Conservation (phyloP, 2,113 vertebrate species). For the Myiozetetes cayanensis region DNA sequence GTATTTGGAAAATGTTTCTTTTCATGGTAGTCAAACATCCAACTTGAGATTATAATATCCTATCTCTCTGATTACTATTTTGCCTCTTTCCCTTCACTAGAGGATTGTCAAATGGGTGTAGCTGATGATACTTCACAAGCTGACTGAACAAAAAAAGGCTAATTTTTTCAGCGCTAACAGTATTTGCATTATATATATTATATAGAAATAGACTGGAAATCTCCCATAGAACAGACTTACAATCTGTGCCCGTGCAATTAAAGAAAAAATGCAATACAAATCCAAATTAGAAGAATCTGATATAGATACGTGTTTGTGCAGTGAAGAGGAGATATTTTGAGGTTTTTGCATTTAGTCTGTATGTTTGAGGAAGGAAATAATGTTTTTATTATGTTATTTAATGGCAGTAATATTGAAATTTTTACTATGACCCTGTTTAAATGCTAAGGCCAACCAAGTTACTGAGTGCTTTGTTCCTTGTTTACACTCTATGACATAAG, state of each 20-base stretch:
- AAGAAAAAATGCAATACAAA: background rate
- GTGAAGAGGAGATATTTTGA: background rate
- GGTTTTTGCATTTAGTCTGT: background rate
- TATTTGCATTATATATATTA: background rate
- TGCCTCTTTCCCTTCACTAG: background rate
- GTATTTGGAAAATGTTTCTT: background rate
- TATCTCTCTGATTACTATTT: constrained; percentile 19
- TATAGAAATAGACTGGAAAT: background rate
- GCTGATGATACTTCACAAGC: background rate
- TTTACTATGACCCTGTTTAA: background rate
- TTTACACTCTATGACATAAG: background rate
- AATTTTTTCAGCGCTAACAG: background rate
- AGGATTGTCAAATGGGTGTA: background rate
- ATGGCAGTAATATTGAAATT: background rate
- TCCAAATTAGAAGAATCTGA: background rate
- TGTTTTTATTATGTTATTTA: background rate
- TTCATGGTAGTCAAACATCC: background rate
- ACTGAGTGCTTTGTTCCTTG: background rate
- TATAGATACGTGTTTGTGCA: background rate
- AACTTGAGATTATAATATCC: background rate
- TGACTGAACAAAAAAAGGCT: background rate
- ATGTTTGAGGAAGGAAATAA: background rate
- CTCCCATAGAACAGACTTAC: background rate
- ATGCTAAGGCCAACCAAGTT: background rate
- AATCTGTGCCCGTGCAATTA: background rate